Evolutionary conservation across 2,113 vertebrate genomes (phyloP), one percentile per base, ranked within the genome.

Genomic region (Zootoca vivipara): DNA sequence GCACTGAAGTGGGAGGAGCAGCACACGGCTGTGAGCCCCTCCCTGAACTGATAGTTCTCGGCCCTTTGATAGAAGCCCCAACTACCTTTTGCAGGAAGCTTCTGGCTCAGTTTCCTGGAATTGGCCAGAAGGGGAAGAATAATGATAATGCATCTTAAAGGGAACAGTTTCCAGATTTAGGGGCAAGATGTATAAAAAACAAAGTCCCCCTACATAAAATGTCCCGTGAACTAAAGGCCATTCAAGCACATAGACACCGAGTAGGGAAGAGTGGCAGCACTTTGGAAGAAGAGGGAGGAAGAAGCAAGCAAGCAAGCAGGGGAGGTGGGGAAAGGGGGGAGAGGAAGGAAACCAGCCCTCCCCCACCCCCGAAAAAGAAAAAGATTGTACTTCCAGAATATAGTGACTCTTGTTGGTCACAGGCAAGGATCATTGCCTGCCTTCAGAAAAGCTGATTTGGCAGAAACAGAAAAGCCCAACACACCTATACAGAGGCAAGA

Each of bases 391-490:
- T 56, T 84, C 69, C 69, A 73, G 82, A 35, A 58, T 5, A 46
- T 24, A 74, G 83, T 33, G 69, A 56, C 69, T 15, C 46, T 28
- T 73, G 69, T 15, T 22, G 46, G 69, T 58, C 20, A 74, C 70
- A 35, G 83, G 70, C 69, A 74, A 38, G 33, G 46, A 35, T 56
- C 70, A 33, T 42, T 72, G 82, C 83, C 70, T 85, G 82, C 83
- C 70, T 85, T 85, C 86, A 87, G 86, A 62, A 38, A 87, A 81
- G 46, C 67, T 87, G 52, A 80, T 72, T 80, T 56, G 78, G 67
- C 86, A 81, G 67, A 87, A 87, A 62, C 46, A 87, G 46, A 87
- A 67, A 58, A 81, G 65, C 86, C 85, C 24, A 16, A 56, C n/a
- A 28, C 78, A 80, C 65, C 52, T 62, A 56, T 28, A 10, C 78